Base-by-base conservation (phyloP, 2,888 invertebrate species). In the Eupsilia transversa region DNA sequence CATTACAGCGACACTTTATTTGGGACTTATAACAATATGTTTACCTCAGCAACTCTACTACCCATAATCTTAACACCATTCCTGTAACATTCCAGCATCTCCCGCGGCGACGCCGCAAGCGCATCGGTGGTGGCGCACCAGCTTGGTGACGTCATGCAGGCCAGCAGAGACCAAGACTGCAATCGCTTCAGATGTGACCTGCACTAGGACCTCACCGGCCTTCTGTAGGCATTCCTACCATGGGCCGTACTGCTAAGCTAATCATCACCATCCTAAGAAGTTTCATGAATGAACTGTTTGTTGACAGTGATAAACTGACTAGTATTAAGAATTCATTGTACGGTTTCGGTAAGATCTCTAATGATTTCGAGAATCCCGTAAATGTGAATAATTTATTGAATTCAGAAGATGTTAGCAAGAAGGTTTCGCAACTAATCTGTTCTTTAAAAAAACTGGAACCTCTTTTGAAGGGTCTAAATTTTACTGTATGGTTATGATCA, bases 71-170 rank as follows among this genome's bases (percentile, higher is more conserved):
- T 76, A 59, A 66, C 49, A 9, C 10, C n/a, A 63, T 63, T n/a
- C 5, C 20, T 70, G 12, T 43, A 27, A 73, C 33, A 74, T 97
- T 97, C 63, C 96, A 98, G 98, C 93, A 97, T 98, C 80, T 93
- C 97, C 96, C 94, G 97, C 96, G 89, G 97, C 92, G 88, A 96
- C 97, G 87, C 96, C 95, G 85, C 94, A 90, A 87, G 97, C 95
- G 97, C 97, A 33, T 93, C 95, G 14, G 95, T 96, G 49, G 97
- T 98, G 82, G 97, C 97, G 20, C 96, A 97, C 87, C 98, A 98
- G 91, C 97, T 98, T 77, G 97, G 97, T 65, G 98, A 98, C 93
- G 98, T 98, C 69, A 98, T 98, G 97, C 97, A 97, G 20, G 98
- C 98, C 77, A 97, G 98, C 86, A 97, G 97, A 85, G 96, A 96